Base-by-base conservation (phyloP, 2,113 vertebrate genomes). In the Bufo gargarizans region DNA sequence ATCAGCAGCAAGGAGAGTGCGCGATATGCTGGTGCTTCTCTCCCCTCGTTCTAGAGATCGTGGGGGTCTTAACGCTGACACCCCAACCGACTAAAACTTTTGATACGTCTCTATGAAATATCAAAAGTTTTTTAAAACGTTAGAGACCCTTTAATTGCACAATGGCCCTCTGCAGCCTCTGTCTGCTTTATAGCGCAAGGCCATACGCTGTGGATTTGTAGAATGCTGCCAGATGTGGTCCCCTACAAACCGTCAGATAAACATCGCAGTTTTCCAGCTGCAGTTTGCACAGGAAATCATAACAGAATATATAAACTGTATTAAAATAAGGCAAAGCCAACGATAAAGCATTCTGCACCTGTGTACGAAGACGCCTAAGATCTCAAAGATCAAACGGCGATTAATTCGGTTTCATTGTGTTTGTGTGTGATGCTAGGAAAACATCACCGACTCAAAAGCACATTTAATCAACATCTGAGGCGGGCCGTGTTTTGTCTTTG, bases 391-490 rank as follows among this genome's bases (percentile, higher is more conserved):
- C 86, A 87, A 82, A 59, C 55, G 4, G 67, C n/a, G 63, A 88
- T 22, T 59, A 83, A 82, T 33, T 71, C 43, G 13, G 63, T 13
- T 61, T 71, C 80, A 53, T 77, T 82, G 43, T 63, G 67, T 88
- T 82, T 83, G 76, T 16, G 17, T 50, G 72, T 49, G 20, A 61
- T 59, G 72, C 33, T 6, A 19, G 53, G n/a, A 74, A 85, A 61
- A 77, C 72, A 77, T 86, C 47, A 77, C 47, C 43, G 72, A 12
- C 11, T 74, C 78, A 83, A 88, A 83, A 82, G 56, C 43, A 17
- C 43, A 74, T 82, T 77, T 77, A 76, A 88, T 82, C 79, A 88
- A 8, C 55, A 53, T 71, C 69, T 59, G 33, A 79, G 86, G 17
- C 67, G 33, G 47, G 45, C 10, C 49, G 86, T 87, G 67, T 87